phyloP scores from a whole-genome alignment of 2,113 vertebrate species.

The Misgurnus anguillicaudatus region DNA sequence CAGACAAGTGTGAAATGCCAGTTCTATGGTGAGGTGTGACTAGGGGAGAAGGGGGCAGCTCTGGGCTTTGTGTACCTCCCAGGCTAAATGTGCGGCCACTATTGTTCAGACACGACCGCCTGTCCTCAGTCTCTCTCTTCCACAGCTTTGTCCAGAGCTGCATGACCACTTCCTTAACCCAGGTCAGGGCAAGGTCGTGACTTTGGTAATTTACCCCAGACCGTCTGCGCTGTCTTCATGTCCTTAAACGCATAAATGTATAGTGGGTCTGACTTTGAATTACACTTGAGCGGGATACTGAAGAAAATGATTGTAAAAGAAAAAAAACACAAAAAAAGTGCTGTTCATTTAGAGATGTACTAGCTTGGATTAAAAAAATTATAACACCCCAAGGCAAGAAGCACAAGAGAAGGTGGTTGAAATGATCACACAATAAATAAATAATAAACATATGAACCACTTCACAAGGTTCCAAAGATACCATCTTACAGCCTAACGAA shows the following conservation, averaged over 20 bases:
- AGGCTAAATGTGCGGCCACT: conserved; percentile 70
- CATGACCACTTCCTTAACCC: conserved; percentile 77
- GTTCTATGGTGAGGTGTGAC: conserved; percentile 74
- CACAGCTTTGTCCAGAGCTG: conserved; percentile 77
- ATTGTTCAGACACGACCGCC: conserved; percentile 72
- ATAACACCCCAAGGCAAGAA: neutral
- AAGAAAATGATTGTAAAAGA: neutral
- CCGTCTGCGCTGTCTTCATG: conserved; percentile 61
- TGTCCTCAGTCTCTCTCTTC: conserved; percentile 75
- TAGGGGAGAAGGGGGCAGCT: conserved; percentile 65
- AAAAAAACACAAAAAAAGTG: neutral
- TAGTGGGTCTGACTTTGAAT: neutral
- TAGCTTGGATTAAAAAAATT: neutral
- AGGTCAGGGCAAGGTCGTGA: conserved; percentile 80
- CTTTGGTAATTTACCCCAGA: conserved; percentile 74
- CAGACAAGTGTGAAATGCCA: conserved; percentile 80
- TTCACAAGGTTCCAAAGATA: neutral
- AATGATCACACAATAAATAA: conserved; percentile 14
- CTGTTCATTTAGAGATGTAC: neutral
- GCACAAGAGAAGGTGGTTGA: neutral
- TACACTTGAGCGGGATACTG: neutral
- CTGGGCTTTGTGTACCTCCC: conserved; percentile 75
- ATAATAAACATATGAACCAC: conserved; percentile 22
- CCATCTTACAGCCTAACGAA: conserved; percentile 14
- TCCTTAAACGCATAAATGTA: conserved; percentile 57